These are phyloP conservation scores for Sceloporus undulatus DNA, from an alignment of 2,113 vertebrate species.

Conservation along the genomic window DNA sequence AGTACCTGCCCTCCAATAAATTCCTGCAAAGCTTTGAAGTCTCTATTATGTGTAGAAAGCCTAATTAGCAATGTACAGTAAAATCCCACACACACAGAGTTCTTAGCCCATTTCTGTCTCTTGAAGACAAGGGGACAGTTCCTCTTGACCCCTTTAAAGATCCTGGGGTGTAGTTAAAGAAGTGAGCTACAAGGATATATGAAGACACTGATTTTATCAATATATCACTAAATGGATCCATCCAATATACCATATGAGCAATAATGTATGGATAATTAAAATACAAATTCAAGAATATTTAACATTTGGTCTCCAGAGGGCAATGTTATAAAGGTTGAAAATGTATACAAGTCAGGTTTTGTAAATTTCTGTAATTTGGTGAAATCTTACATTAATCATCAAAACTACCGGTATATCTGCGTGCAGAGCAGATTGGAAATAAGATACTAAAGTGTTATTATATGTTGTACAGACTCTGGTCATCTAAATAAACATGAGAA, in stretches of 20 bases:
- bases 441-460: neutral
- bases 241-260: neutral
- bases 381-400: neutral
- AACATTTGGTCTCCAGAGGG: conserved; percentile 14
- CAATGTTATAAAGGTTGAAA: conserved; percentile 9
- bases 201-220: neutral
- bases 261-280: neutral
- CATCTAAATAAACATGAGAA: neutral
- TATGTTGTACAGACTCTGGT: neutral
- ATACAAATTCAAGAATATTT: neutral
- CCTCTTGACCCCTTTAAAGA: neutral
- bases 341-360: neutral
- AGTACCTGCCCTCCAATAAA: neutral
- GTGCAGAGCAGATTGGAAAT: neutral
- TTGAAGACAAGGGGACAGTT: neutral
- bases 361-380: neutral
- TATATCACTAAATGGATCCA: neutral
- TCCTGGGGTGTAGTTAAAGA: neutral
- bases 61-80: neutral
- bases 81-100: neutral
- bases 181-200: neutral
- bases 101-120: neutral
- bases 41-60: neutral
- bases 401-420: neutral
- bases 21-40: neutral